Base-by-base conservation (phyloP, 2,797 vertebrate species). In the Coccyzus lansbergi region DNA sequence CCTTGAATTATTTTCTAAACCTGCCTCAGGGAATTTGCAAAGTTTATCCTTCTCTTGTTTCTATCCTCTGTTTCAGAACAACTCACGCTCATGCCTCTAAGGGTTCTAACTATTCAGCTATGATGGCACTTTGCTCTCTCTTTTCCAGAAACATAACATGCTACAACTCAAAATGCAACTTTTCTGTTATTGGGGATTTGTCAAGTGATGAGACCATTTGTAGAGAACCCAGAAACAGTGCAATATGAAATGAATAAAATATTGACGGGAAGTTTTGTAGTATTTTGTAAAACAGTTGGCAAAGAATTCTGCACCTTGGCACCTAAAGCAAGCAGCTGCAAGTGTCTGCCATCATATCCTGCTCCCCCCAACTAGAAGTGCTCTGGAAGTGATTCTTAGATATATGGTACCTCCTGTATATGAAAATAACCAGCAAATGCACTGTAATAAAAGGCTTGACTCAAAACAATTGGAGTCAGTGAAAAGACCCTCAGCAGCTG, bases 111-210 rank as follows among this genome's bases (percentile, higher is more conserved):
- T 53, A 18, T 58, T 55, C 58, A 51, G 31, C 33, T 79, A 72
- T 62, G 19, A 80, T 0, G 0, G 6, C 2, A 0, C 6, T 65
- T 84, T 63, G 12, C 31, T 67, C 26, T 71, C 29, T 70, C n/a
- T 56, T 69, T 74, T 64, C 29, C 15, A 65, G 51, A 87, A 80
- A 70, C 14, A 25, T 8, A 19, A 59, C 48, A 31, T 29, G 70
- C 49, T 76, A 34, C 22, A 80, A 42, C 46, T 83, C 26, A 60
- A 78, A 83, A 83, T 49, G 10, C 15, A 86, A 26, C 7, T 33
- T 3, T 88, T 40, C 15, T 49, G 21, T 62, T 67, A 52, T 26
- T 60, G 83, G 22, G 15, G 0, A 34, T 71, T 78, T 76, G 86
- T 60, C 49, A 71, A 40, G 12, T 24, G 18, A 67, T 55, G 40